Evolutionary conservation across 1,140 invertebrate species (phyloP), one percentile per base, ranked within the genome.

Genomic region (Drosophila kurseongensis): DNA sequence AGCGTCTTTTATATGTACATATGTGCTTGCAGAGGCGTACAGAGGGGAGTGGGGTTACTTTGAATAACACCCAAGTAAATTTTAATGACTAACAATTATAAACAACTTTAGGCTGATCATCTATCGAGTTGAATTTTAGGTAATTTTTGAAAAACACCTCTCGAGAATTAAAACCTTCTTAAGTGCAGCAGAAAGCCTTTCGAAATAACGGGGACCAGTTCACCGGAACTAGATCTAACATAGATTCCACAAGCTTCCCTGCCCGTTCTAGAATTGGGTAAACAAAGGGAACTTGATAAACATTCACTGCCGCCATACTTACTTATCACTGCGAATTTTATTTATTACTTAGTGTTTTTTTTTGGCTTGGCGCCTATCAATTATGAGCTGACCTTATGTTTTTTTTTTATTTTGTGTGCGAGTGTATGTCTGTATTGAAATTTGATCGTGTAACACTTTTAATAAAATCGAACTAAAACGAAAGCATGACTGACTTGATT

Each of bases 271-370:
- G 13, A 29, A 10, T 6, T 7, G 16, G 13, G 14, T 56, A 14
- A 38, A 10, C 23, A 45, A 32, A 14, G 14, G 13, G 12, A 14
- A 18, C 23, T 23, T 23, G 23, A n/a, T 5, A 32, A 38, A 9
- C 4, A 27, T 5, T 32, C 27, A 8, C 23, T 36, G 65, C 47
- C 32, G 48, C 38, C 14, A 16, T 68, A 68, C 65, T 68, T 40
- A 83, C 80, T 57, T 69, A 75, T 72, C 56, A 83, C 80, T 75
- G 56, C 40, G 38, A 82, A 83, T 82, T 82, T 82, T 48, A 47
- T 54, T 82, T 40, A 32, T 68, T 65, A 35, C 50, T 63, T 65
- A 27, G 16, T 38, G n/a, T 7, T 16, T 36, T 38, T 65, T 41
- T 27, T 13, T 9, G 4, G 9, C 27, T 27, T 32, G 18, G 38